Conservation (phyloP, 2,113 vertebrate genomes). For the Coturnix japonica region DNA sequence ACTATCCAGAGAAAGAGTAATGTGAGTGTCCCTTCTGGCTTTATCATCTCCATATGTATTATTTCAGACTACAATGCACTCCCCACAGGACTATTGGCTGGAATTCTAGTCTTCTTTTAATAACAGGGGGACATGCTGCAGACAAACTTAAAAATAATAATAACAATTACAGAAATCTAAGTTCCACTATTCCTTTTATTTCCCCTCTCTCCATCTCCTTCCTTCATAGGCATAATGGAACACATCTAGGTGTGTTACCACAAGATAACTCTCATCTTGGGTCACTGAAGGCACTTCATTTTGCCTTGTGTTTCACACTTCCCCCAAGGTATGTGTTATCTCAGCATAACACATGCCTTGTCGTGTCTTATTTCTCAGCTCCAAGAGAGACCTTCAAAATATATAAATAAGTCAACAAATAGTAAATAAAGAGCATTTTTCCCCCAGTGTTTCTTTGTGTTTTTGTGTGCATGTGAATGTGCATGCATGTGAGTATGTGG, state of each 20-base stretch:
- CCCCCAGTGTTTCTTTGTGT: background rate
- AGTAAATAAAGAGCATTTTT: conserved; percentile 40
- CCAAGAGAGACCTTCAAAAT: conserved; percentile 26
- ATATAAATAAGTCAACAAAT: conserved; percentile 45
- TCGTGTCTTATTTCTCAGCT: conserved; percentile 48
- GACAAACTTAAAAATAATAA: conserved; percentile 47
- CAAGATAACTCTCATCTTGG: conserved; percentile 62
- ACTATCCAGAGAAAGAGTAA: background rate
- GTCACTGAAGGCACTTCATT: conserved; percentile 16
- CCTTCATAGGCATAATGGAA: conserved; percentile 18
- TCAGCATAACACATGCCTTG: conserved; percentile 42
- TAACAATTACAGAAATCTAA: conserved; percentile 18
- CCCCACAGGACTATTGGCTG: conserved; percentile 32
- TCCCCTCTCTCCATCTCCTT: background rate
- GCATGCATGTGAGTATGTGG: rapidly evolving
- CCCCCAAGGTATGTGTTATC: conserved; percentile 62
- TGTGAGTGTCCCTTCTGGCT: conserved; percentile 28
- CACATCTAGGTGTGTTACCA: conserved; percentile 48
- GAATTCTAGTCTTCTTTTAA: conserved; percentile 8
- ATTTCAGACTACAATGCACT: conserved; percentile 31
- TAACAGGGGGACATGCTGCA: conserved; percentile 1
- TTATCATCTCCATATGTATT: background rate
- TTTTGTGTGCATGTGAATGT: background rate
- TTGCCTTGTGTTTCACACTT: conserved; percentile 39
- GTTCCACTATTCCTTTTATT: conserved; percentile 18